phyloP scores from a whole-genome alignment of 2,113 vertebrate genomes.

The Tonatia bakeri region DNA sequence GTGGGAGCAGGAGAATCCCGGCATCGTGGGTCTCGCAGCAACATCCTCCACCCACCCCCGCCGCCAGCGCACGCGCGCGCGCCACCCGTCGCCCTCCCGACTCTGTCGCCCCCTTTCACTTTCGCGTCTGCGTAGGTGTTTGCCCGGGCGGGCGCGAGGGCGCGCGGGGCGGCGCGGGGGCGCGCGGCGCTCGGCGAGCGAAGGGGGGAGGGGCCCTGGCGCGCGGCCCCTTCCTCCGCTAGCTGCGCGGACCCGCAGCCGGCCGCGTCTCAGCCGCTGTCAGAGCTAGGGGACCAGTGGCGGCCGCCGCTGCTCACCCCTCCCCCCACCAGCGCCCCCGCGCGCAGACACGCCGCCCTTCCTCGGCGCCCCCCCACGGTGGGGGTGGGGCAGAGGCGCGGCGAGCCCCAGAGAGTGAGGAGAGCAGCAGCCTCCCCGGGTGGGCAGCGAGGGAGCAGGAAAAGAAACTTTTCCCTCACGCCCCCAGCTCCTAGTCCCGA shows the following conservation, averaged over 20 bases:
- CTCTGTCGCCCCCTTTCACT: conserved; percentile 46
- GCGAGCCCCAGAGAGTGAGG: not conserved
- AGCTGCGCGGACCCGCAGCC: not conserved
- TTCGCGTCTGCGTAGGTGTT: conserved; percentile 66
- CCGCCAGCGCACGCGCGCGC: not conserved
- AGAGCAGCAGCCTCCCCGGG: conserved; percentile 5
- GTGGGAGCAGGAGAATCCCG: not conserved
- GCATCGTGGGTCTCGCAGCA: fast-evolving
- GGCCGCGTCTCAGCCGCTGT: not conserved
- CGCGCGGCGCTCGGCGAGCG: not conserved
- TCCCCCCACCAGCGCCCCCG: not conserved
- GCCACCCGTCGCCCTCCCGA: not conserved
- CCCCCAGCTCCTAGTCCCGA: not conserved
- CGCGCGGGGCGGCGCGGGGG: conserved; percentile 39
- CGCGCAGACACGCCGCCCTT: not conserved
- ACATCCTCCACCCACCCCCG: not conserved
- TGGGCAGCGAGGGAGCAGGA: conserved; percentile 16
- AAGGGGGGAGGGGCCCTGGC: not conserved
- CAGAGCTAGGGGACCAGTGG: not conserved
- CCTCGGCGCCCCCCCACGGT: not conserved
- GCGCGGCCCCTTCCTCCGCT: not conserved
- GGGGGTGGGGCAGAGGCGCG: conserved; percentile 44
- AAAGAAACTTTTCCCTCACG: conserved; percentile 72
- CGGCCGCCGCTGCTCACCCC: not conserved
- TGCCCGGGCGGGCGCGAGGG: conserved; percentile 33